Evolutionary conservation across 1,140 invertebrate species (phyloP), one percentile per base, ranked within the genome.

Genomic region (Lasioglossum albipes): DNA sequence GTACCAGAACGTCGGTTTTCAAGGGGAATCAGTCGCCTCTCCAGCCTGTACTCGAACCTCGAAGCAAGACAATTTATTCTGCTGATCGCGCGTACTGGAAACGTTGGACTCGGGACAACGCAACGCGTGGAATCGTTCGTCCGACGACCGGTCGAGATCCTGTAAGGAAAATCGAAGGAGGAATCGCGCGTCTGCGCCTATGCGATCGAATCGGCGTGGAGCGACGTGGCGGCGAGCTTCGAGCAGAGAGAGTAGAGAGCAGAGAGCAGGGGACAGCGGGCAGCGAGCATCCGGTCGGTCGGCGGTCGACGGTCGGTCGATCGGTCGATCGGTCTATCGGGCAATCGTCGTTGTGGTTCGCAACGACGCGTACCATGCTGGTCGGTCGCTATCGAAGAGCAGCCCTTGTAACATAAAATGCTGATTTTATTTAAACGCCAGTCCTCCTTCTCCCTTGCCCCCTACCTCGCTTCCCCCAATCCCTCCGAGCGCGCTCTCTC

Each of bases 351-450:
- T 77, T 68, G 84, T 79, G 74, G 74, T 73, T 76, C 72, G 84
- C 61, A 49, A 68, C 61, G 62, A 62, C 77, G 70, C 77, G 84
- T 80, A 83, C 83, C 75, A 52, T 52, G 79, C 81, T 83, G 89
- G 45, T 70, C 88, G 74, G 75, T 67, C 82, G 74, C 87, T 84
- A 89, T 89, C 85, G 81, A 82, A 69, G 80, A 89, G 71, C 84
- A 75, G 79, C 86, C 76, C 82, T 90, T 87, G 84, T 87, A 86
- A 88, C 89, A 90, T 91, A 91, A 91, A 91, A 90, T 90, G 79
- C 87, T 89, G 87, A 90, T 89, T 91, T 91, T 91, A 91, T 91
- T 91, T 86, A 89, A 90, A 91, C 86, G 79, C 89, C 82, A 84
- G 45, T 73, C 70, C 62, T 41, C 62, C 31, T 13, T 36, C 31